phyloP scores from a whole-genome alignment of 2,888 invertebrate genomes.

The Cephus nigrinus region DNA sequence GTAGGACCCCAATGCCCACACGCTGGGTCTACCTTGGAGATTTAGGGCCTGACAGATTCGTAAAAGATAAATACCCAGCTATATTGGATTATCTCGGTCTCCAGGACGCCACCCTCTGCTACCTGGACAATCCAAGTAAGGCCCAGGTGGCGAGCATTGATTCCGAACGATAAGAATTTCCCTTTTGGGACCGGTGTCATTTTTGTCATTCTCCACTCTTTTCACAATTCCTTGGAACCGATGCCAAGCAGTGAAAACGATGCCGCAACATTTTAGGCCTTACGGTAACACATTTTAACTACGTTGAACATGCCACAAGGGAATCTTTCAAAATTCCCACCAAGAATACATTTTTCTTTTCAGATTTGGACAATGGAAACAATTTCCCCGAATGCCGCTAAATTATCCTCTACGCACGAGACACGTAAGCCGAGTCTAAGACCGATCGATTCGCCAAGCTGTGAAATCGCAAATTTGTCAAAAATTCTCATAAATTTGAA shows the following conservation, averaged over 20 bases:
- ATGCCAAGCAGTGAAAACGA: not conserved
- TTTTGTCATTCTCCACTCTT: not conserved
- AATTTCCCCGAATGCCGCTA: not conserved
- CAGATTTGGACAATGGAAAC: not conserved
- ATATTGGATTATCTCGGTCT: constrained; percentile 27
- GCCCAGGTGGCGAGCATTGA: constrained; percentile 40
- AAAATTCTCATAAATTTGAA: not conserved
- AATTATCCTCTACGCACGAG: not conserved
- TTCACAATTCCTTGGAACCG: not conserved
- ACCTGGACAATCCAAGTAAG: constrained; percentile 8
- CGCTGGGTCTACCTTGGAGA: constrained; percentile 34
- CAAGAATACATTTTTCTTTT: not conserved
- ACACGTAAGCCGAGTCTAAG: not conserved
- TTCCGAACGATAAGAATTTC: constrained; percentile 15
- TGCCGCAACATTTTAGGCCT: not conserved
- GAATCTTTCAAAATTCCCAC: not conserved
- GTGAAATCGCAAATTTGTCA: not conserved
- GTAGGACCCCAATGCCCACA: constrained; percentile 28
- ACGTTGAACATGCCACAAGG: not conserved
- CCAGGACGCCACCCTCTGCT: constrained; percentile 1
- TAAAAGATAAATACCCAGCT: constrained; percentile 41
- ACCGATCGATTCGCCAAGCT: not conserved
- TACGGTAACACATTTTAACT: not conserved
- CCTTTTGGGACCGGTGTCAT: not conserved
- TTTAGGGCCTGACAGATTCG: constrained; percentile 38